phyloP scores from a whole-genome alignment of 2,113 vertebrate genomes.

The Callipepla squamata region DNA sequence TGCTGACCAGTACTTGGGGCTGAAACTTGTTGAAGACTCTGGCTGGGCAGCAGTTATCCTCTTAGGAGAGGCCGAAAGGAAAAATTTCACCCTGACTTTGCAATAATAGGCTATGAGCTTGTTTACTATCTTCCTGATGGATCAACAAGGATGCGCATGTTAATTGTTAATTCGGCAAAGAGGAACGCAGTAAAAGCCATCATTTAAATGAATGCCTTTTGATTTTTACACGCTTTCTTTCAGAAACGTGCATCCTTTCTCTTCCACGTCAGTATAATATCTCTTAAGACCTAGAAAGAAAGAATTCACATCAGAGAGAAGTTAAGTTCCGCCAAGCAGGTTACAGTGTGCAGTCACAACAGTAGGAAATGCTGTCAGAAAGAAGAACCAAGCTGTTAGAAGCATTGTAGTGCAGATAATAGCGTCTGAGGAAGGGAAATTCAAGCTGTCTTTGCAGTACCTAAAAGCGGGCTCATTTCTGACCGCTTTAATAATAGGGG shows the following conservation, averaged over 20 bases:
- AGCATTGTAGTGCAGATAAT: neutral
- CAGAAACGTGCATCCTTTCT: constrained; percentile 44
- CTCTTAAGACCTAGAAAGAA: constrained; percentile 48
- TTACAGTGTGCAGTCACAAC: neutral
- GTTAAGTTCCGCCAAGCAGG: neutral
- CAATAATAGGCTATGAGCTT: neutral
- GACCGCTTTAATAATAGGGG: neutral
- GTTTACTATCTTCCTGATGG: constrained; percentile 20
- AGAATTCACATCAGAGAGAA: neutral
- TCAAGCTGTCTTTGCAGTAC: neutral
- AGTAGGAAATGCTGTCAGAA: neutral
- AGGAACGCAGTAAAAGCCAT: neutral
- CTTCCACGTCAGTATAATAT: neutral
- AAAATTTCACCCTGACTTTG: neutral
- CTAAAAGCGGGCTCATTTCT: neutral
- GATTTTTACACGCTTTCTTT: constrained; percentile 5
- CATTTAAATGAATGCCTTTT: constrained; percentile 7
- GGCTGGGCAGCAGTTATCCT: neutral
- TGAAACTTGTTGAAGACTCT: neutral
- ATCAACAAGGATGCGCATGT: neutral
- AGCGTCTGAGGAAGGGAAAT: neutral
- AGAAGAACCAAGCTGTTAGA: constrained; percentile 7
- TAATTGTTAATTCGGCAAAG: constrained; percentile 26
- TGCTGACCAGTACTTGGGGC: neutral
- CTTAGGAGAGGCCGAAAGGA: neutral